Base-by-base conservation (phyloP, 2,113 vertebrate genomes). In the Falco punctatus region DNA sequence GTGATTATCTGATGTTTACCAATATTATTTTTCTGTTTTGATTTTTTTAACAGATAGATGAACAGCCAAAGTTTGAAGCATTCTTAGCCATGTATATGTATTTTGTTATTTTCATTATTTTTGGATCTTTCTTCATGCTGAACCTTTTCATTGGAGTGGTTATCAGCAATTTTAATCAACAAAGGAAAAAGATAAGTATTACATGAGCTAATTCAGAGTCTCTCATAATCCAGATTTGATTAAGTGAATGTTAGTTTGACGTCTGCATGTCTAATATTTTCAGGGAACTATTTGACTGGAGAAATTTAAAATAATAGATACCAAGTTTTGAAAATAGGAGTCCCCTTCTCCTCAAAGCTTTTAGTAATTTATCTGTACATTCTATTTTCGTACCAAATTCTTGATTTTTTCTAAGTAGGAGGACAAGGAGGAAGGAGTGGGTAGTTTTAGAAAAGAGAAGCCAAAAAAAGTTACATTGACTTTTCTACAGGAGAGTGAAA, bases 81-180 rank as follows among this genome's bases (percentile, higher is more conserved):
- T 99, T 98, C 84, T 66, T 96, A 46, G 72, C 75, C 81, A 99
- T 99, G 98, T 99, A 99, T 95, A 20, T 97, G 0, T 99, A 99
- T 97, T 99, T 99, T 82, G 98, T 99, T 42, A 57, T 98, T 97
- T 99, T 99, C 96, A 99, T 99, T 98, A 98, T 99, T 96, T 99
- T 99, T 54, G 99, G 99, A 89, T 99, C 99, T 40, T 99, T 99
- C 98, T 99, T 99, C 98, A 99, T 99, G 71, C 96, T 99, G 93
- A 99, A 99, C 84, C 99, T 99, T 93, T 99, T 99, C 94, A 99
- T 99, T 33, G 99, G 99, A 54, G 99, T 99, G 80, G 99, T 99
- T 86, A 99, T 99, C 86, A 99, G 99, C 98, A 99, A 99, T 97
- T 99, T 99, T 97, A 99, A 99, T 96, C 98, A 99, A 93, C 99